These are phyloP conservation scores for Apogon hyalosoma DNA, from an alignment of 2,797 vertebrate species.

Conservation along the genomic window DNA sequence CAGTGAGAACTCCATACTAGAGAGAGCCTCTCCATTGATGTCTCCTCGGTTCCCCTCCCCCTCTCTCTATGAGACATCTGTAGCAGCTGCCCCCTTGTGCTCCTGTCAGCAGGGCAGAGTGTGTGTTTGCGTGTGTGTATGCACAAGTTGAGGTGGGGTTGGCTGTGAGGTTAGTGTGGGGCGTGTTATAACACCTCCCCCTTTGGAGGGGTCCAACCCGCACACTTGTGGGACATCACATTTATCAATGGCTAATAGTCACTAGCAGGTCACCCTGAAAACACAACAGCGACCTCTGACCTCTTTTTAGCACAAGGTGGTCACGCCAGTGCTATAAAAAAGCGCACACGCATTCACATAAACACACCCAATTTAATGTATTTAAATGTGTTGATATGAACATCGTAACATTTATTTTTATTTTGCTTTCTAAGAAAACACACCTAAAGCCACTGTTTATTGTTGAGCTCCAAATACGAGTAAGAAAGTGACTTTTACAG, in stretches of 20 bases:
- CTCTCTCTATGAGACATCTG: slow-evolving; percentile 85
- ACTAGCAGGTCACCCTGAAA: slow-evolving; percentile 90
- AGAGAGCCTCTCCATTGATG: slow-evolving; percentile 85
- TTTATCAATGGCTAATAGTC: slow-evolving; percentile 90
- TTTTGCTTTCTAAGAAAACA: slow-evolving; percentile 17
- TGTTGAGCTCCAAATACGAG: slow-evolving; percentile 21
- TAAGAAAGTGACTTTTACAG: slow-evolving; percentile 31
- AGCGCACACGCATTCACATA: slow-evolving; percentile 11
- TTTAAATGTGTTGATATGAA: not conserved
- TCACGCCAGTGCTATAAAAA: slow-evolving; percentile 62
- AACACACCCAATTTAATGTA: slow-evolving; percentile 4
- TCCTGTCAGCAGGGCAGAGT: slow-evolving; percentile 82
- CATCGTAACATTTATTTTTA: not conserved
- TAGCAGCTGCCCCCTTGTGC: slow-evolving; percentile 90
- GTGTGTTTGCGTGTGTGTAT: slow-evolving; percentile 64
- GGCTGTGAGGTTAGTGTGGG: slow-evolving; percentile 76
- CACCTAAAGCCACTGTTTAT: slow-evolving; percentile 20
- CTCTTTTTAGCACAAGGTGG: slow-evolving; percentile 81
- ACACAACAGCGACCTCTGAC: slow-evolving; percentile 88
- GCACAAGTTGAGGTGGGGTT: slow-evolving; percentile 76
- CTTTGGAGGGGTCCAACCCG: slow-evolving; percentile 83
- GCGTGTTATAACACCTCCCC: slow-evolving; percentile 83
- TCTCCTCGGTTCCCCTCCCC: slow-evolving; percentile 83
- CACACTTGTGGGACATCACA: slow-evolving; percentile 89
- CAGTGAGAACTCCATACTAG: slow-evolving; percentile 80